Conservation (phyloP, 2,888 invertebrate genomes). For the Ophion slaviceki region DNA sequence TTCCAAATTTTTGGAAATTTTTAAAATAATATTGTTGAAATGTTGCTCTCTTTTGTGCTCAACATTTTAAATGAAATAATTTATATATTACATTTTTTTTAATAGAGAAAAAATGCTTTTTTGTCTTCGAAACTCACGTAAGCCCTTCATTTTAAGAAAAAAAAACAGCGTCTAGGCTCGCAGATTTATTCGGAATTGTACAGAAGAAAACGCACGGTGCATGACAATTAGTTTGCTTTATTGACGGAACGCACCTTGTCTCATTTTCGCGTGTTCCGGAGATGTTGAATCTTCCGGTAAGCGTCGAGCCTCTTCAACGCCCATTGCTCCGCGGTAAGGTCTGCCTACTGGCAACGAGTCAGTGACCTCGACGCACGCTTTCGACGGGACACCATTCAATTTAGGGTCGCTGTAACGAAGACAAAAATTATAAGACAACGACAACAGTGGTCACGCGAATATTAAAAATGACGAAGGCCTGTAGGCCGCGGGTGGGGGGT, state of each 20-base stretch:
- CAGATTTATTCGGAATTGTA: too few relatives aligned
- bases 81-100: too few relatives aligned
- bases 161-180: not conserved
- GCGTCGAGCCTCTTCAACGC: conserved; percentile 75
- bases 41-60: too few relatives aligned
- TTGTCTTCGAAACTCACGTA: too few relatives aligned
- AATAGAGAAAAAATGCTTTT: too few relatives aligned
- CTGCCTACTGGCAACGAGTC: conserved; percentile 64
- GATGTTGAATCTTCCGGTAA: conserved; percentile 73
- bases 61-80: too few relatives aligned
- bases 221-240: not conserved
- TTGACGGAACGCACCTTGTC: conserved; percentile 74
- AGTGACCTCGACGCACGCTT: conserved; percentile 60
- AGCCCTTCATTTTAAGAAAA: not conserved
- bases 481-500: not conserved
- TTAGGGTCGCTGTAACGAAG: conserved; percentile 73
- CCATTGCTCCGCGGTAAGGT: conserved; percentile 73
- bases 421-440: conserved; percentile 28
- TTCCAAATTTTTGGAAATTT: too few relatives aligned
- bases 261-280: conserved; percentile 76
- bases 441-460: not conserved
- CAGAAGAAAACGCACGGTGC: not conserved
- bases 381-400: conserved; percentile 77
- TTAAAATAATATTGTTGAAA: too few relatives aligned
- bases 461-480: not conserved